Percentiles rank a stretch among this genome's conserved stretches.
Conservation (phyloP, 2,797 vertebrate species). For the Rhyacichthys aspro region DNA sequence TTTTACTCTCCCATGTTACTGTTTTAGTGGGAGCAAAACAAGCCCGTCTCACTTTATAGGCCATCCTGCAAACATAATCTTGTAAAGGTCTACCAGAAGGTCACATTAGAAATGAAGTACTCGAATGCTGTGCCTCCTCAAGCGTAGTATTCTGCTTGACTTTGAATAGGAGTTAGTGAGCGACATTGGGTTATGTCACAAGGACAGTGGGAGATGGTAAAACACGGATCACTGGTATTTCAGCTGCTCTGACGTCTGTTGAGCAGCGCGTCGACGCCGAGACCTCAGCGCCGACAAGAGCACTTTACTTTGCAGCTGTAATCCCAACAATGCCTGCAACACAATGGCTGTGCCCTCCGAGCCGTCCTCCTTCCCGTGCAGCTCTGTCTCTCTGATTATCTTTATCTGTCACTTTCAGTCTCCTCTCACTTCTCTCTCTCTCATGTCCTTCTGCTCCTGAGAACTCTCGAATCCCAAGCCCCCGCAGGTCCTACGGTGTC, state of each 20-base stretch:
- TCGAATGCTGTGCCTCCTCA: conserved; percentile 24
- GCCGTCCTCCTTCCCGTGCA: conserved; percentile 1
- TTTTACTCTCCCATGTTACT: not conserved
- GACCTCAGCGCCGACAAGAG: conserved; percentile 31
- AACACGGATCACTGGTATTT: conserved; percentile 31
- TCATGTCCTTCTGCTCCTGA: not conserved
- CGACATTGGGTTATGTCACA: conserved; percentile 31
- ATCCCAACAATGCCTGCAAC: conserved; percentile 27
- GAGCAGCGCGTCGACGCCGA: not conserved
- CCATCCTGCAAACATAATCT: conserved; percentile 20
- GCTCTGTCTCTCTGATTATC: conserved; percentile 24
- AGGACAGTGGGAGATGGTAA: conserved; percentile 27
- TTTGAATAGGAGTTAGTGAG: conserved; percentile 27
- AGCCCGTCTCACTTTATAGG: conserved; percentile 17
- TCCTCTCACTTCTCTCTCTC: not conserved
- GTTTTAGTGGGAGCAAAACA: conserved; percentile 19
- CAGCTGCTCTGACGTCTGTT: conserved; percentile 27
- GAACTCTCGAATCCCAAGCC: conserved; percentile 22
- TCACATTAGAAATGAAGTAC: conserved; percentile 32
- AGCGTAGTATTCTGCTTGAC: conserved; percentile 8
- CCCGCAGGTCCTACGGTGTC: conserved; percentile 15
- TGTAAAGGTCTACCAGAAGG: conserved; percentile 30
- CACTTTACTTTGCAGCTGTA: conserved; percentile 36
- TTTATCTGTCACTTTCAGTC: conserved; percentile 21
- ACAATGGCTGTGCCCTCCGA: not conserved